Percentiles rank a stretch among this genome's conserved stretches.
These are phyloP conservation scores for Trachymyrmex septentrionalis DNA, from an alignment of 1,140 invertebrate species.

Conservation along the genomic window DNA sequence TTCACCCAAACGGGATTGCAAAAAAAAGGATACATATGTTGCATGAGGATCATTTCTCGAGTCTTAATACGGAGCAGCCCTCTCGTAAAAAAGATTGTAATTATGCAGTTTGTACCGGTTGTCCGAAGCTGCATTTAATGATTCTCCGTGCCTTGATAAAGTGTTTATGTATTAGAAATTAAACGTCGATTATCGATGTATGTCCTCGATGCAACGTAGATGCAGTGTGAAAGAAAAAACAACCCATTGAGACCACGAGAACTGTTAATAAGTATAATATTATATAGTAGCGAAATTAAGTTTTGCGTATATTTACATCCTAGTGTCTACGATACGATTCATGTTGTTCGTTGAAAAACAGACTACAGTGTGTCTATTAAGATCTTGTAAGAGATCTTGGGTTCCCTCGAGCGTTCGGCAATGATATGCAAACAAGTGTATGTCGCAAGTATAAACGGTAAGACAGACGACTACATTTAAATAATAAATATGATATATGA, in stretches of 20 bases:
- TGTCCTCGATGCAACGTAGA: slow-evolving; percentile 11
- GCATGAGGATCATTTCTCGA: slow-evolving; percentile 23
- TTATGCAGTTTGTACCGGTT: neutral
- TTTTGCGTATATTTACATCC: slow-evolving; percentile 7
- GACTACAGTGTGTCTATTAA: slow-evolving; percentile 1
- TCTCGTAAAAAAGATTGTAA: slow-evolving; percentile 34
- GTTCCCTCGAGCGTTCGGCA: slow-evolving; percentile 33
- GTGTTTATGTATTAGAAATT: slow-evolving; percentile 19
- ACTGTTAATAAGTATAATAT: neutral
- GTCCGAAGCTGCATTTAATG: slow-evolving; percentile 3
- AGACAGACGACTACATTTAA: slow-evolving; percentile 12
- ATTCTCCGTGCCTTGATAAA: neutral
- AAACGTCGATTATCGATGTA: slow-evolving; percentile 15
- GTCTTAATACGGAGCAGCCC: neutral
- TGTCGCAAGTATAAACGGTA: slow-evolving; percentile 17
- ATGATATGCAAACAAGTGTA: slow-evolving; percentile 17
- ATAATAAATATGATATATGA: neutral
- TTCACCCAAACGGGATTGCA: neutral
- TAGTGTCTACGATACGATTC: neutral
- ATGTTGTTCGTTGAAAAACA: neutral
- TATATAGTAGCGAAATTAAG: slow-evolving; percentile 1
- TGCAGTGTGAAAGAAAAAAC: neutral
- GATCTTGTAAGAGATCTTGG: slow-evolving; percentile 20
- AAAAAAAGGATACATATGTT: slow-evolving; percentile 9
- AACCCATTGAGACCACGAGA: neutral